Percentiles rank a stretch among this genome's conserved stretches.
phyloP scores from a whole-genome alignment of 1,140 invertebrate species.

The Melitaea cinxia region DNA sequence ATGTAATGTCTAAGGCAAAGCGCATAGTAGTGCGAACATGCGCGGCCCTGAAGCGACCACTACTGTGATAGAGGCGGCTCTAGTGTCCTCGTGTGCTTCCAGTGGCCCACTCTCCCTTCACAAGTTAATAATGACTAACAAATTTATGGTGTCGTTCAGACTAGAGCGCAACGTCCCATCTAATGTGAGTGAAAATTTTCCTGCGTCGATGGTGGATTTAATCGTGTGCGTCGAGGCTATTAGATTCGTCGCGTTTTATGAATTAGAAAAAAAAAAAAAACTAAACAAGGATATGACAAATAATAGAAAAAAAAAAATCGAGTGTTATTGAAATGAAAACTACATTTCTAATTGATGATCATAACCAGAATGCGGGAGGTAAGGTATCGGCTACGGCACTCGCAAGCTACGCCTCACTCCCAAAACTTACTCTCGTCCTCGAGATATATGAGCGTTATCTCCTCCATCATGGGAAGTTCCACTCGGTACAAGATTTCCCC shows the following conservation, averaged over 20 bases:
- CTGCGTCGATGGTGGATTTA: conserved; percentile 60
- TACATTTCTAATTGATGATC: conserved; percentile 82
- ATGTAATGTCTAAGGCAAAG: conserved; percentile 34
- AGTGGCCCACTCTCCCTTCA: conserved; percentile 59
- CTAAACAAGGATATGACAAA: conserved; percentile 59
- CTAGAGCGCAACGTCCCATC: conserved; percentile 44
- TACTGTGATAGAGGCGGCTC: conserved; percentile 55
- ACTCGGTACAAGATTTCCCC: conserved; percentile 94
- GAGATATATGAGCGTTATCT: conserved; percentile 94
- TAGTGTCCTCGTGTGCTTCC: conserved; percentile 71
- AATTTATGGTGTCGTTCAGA: conserved; percentile 18
- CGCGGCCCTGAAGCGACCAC: conserved; percentile 43
- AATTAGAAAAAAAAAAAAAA: conserved; percentile 69
- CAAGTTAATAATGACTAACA: conserved; percentile 37
- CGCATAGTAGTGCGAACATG: conserved; percentile 33
- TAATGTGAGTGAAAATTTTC: conserved; percentile 47
- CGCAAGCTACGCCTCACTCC: conserved; percentile 83
- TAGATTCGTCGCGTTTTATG: conserved; percentile 73
- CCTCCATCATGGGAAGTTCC: conserved; percentile 94
- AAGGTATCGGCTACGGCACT: conserved; percentile 82
- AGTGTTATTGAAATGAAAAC: conserved; percentile 82
- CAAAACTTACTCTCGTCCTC: conserved; percentile 85
- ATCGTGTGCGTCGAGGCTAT: conserved; percentile 67
- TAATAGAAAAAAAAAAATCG: conserved; percentile 67
- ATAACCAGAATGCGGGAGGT: conserved; percentile 83